A percentile compares a stretch with the other conserved stretches of the same genome.
Conservation (phyloP, 2,113 vertebrate species). For the Romanogobio albipinnatus region DNA sequence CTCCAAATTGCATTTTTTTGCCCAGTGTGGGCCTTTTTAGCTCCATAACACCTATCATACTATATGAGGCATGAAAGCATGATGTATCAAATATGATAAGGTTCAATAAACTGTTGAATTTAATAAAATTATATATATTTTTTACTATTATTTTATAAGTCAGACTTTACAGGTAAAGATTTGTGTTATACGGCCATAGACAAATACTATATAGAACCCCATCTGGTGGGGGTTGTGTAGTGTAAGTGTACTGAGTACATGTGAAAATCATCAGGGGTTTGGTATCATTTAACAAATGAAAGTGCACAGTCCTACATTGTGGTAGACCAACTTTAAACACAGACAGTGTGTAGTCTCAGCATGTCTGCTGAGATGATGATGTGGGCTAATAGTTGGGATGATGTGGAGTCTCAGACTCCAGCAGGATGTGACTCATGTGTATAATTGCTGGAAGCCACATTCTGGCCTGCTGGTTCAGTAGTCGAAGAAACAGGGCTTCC, state of each 20-base stretch:
- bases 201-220: background rate
- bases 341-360: constrained; percentile 25
- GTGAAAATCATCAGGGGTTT: constrained; percentile 5
- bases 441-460: constrained; percentile 7
- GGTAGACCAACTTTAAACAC: constrained; percentile 36
- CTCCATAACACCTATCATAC: too few relatives aligned
- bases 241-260: background rate
- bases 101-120: background rate
- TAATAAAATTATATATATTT: background rate
- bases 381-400: constrained; percentile 23
- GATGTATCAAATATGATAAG: background rate
- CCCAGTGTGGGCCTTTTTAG: too few relatives aligned
- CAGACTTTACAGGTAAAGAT: background rate
- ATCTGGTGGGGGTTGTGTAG: background rate
- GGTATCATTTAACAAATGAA: constrained; percentile 19
- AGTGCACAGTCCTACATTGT: background rate
- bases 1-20: too few relatives aligned
- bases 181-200: background rate
- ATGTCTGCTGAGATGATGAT: constrained; percentile 31
- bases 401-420: background rate
- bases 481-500: background rate
- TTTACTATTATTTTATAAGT: background rate
- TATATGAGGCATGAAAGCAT: too few relatives aligned
- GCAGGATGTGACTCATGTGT: constrained; percentile 42
- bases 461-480: constrained; percentile 7